Evolutionary conservation across 2,888 invertebrate species (phyloP).

Genomic region (Leptodirus hochenwartii): DNA sequence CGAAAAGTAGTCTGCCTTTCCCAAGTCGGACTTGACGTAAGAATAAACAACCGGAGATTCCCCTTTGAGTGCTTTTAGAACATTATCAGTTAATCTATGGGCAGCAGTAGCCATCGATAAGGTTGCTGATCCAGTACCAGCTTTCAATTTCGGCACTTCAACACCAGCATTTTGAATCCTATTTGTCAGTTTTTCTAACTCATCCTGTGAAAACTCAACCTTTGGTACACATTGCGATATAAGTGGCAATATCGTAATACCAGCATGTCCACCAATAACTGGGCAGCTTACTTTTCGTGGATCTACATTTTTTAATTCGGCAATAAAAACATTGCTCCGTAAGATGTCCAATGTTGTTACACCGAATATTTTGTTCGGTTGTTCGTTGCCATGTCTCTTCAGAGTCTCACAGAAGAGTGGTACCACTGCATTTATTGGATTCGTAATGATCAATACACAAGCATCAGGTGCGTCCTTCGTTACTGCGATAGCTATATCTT

Average conservation of each 20-base stretch:
- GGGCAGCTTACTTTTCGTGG: constrained; percentile 67
- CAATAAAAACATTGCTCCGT: constrained; percentile 78
- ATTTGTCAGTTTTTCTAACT: constrained; percentile 64
- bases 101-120: constrained; percentile 93
- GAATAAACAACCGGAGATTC: constrained; percentile 70
- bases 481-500: too few species aligned
- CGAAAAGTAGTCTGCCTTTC: constrained; percentile 78
- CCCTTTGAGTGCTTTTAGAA: constrained; percentile 66
- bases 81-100: constrained; percentile 63
- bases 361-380: constrained; percentile 81
- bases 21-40: constrained; percentile 61
- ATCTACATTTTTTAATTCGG: constrained; percentile 68
- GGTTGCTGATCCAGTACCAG: constrained; percentile 92
- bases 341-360: constrained; percentile 94
- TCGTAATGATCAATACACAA: constrained; percentile 28
- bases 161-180: constrained; percentile 96
- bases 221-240: constrained; percentile 77
- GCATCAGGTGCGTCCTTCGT: too few species aligned
- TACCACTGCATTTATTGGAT: constrained; percentile 29
- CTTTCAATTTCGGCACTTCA: constrained; percentile 84
- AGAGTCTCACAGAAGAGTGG: constrained; percentile 31
- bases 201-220: constrained; percentile 50
- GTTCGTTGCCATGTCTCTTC: constrained; percentile 29
- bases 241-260: constrained; percentile 87
- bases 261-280: constrained; percentile 92